A percentile compares a stretch with the other conserved stretches of the same genome.
Evolutionary conservation across 1,140 invertebrate genomes (phyloP).

Genomic region (Cheumatopsyche charites): DNA sequence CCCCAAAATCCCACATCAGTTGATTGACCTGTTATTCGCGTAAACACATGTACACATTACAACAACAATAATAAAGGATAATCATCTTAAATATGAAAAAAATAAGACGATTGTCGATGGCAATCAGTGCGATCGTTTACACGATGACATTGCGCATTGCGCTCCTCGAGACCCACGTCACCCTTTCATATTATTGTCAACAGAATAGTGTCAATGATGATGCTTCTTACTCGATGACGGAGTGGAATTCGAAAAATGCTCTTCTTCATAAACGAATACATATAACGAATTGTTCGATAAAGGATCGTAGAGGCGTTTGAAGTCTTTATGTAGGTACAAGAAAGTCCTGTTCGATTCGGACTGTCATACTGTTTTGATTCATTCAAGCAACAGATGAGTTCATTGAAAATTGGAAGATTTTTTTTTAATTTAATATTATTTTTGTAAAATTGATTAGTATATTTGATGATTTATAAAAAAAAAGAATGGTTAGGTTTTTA

Average conservation of each 20-base stretch:
- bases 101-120: background rate
- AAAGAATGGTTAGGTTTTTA: too few relatives aligned
- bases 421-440: too few relatives aligned
- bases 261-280: background rate
- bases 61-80: background rate
- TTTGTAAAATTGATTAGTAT: too few relatives aligned
- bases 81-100: background rate
- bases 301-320: background rate
- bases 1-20: background rate
- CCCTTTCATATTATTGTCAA: background rate
- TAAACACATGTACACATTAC: background rate
- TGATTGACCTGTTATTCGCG: background rate
- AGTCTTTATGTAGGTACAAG: too few relatives aligned
- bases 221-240: background rate
- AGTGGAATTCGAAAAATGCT: constrained; percentile 13
- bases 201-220: constrained; percentile 9
- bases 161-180: constrained; percentile 8
- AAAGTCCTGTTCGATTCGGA: too few relatives aligned
- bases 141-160: constrained; percentile 20
- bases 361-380: too few relatives aligned
- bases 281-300: constrained; percentile 8
- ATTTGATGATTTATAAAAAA: too few relatives aligned
- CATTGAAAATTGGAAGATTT: too few relatives aligned
- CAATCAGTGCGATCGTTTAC: background rate
- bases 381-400: too few relatives aligned